Percentiles rank a stretch among this genome's conserved stretches.
Evolutionary conservation across 2,888 invertebrate genomes (phyloP).

Genomic region (Itoplectis maculator): DNA sequence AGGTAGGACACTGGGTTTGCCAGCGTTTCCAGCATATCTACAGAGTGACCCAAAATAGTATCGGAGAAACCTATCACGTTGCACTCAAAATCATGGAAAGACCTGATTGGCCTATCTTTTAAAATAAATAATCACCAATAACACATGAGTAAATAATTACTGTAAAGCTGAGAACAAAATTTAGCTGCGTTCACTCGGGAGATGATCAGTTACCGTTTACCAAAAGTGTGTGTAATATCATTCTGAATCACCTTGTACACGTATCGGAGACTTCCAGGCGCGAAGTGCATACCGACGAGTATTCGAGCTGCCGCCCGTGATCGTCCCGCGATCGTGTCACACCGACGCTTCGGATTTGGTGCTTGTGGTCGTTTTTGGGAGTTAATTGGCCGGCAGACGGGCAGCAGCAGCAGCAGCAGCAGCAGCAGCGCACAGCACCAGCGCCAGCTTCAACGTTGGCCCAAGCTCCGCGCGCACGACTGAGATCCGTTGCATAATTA

Average conservation of each 20-base stretch:
- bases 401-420: constrained; percentile 65
- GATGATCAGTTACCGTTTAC: no score
- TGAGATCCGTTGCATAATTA: constrained; percentile 81
- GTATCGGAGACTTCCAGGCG: constrained; percentile 1
- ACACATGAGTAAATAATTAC: no score
- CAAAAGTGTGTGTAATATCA: no score
- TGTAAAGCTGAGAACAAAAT: no score
- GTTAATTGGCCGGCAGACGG: constrained; percentile 80
- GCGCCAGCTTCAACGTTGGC: constrained; percentile 34
- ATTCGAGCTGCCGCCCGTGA: constrained; percentile 10
- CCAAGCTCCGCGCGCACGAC: constrained; percentile 48
- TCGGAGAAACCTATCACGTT: no score
- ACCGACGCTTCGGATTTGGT: constrained; percentile 74
- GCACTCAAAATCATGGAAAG: no score
- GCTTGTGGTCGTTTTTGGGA: constrained; percentile 77
- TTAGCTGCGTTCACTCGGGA: no score
- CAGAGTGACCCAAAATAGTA: no score
- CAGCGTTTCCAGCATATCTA: neutral
- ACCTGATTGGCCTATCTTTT: no score
- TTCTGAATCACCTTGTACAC: neutral
- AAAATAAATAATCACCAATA: no score
- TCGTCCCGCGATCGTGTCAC: constrained; percentile 34
- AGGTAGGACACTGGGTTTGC: constrained; percentile 2
- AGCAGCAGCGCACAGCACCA: no score
- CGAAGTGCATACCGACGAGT: neutral